Evolutionary conservation across 2,797 vertebrate species (phyloP).

Genomic region (Acropternis orthonyx): DNA sequence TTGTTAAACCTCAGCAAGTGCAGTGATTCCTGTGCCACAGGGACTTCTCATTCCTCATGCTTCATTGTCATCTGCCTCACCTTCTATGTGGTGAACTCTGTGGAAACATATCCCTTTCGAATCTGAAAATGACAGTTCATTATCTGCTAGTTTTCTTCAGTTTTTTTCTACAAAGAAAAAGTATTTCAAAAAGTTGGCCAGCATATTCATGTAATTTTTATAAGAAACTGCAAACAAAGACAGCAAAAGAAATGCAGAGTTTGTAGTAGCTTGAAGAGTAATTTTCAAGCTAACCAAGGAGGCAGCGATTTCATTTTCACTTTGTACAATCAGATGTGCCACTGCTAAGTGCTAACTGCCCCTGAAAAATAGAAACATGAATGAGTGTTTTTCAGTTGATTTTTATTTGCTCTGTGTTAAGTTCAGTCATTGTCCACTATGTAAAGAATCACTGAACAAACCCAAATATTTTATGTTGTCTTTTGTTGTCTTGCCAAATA

Average conservation of each 20-base stretch:
- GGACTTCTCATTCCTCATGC: neutral
- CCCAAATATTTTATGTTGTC: neutral
- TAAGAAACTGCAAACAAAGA: neutral
- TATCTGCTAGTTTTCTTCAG: neutral
- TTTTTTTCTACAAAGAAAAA: neutral
- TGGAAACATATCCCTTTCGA: neutral
- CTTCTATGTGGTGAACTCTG: neutral
- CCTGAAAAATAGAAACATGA: neutral
- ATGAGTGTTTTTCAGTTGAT: neutral
- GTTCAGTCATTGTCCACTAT: neutral
- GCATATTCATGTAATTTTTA: neutral
- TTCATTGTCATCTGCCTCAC: neutral
- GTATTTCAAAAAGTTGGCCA: neutral
- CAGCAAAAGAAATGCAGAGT: neutral
- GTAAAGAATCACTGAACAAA: neutral
- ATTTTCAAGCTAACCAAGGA: neutral
- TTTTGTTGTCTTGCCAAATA: neutral
- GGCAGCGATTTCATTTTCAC: neutral
- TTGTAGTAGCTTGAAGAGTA: neutral
- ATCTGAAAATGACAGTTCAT: neutral
- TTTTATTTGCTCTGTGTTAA: neutral
- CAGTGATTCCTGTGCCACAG: neutral
- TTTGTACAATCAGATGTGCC: neutral
- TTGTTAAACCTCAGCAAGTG: neutral
- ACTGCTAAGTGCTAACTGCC: neutral